Conservation (phyloP, 1,140 invertebrate species). For the Acromyrmex heyeri region DNA sequence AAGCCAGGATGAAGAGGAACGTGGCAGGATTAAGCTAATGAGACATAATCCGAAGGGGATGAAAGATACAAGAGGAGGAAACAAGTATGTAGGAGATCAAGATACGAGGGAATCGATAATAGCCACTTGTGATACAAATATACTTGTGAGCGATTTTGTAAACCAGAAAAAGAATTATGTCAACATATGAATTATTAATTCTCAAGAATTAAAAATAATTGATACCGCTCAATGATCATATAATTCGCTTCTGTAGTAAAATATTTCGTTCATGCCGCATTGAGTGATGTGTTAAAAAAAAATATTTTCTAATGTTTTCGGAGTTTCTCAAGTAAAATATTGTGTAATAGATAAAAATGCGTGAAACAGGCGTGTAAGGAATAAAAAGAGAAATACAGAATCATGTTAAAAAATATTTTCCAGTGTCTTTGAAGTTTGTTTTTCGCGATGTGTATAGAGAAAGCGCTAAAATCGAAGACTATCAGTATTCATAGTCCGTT, state of each 20-base stretch:
- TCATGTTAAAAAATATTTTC: conserved; percentile 5
- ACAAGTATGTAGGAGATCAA: not conserved
- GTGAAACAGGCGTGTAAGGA: conserved; percentile 6
- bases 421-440: no score
- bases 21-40: conserved; percentile 49
- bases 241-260: not conserved
- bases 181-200: not conserved
- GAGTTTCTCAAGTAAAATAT: not conserved
- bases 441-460: no score
- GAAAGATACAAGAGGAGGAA: not conserved
- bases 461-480: no score
- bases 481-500: no score
- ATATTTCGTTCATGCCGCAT: conserved; percentile 22
- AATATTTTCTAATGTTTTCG: not conserved
- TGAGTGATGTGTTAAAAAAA: not conserved
- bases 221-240: not conserved
- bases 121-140: conserved; percentile 22
- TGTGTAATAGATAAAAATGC: not conserved
- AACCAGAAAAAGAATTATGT: not conserved
- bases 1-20: conserved; percentile 43
- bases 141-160: not conserved
- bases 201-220: not conserved
- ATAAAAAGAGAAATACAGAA: not conserved
- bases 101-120: conserved; percentile 3
- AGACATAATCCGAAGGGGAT: not conserved